A percentile compares a stretch with the other conserved stretches of the same genome.
Evolutionary conservation across 2,888 invertebrate genomes (phyloP).

Genomic region (Polymixis lichenea): DNA sequence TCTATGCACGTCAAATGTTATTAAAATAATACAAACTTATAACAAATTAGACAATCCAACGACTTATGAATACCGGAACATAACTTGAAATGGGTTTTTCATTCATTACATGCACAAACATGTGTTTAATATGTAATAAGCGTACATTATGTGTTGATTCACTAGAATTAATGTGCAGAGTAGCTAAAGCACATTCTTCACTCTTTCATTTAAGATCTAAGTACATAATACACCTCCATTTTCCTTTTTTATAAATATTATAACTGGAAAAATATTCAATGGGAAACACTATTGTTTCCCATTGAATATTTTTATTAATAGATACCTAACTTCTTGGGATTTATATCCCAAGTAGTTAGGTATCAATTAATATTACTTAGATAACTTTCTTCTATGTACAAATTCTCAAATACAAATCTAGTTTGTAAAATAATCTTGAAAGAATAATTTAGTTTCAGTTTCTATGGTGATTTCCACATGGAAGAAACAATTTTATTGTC

Average conservation of each 20-base stretch:
- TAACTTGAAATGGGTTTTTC: slow-evolving; percentile 26
- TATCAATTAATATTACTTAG: neutral
- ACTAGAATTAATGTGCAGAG: slow-evolving; percentile 2
- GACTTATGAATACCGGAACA: slow-evolving; percentile 25
- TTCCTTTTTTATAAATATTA: neutral
- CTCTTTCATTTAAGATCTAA: neutral
- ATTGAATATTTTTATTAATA: no score
- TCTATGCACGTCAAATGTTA: neutral
- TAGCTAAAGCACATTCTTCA: neutral
- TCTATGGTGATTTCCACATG: no score
- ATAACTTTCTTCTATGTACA: neutral
- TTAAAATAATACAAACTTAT: neutral
- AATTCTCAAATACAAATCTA: neutral
- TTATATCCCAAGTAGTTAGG: neutral
- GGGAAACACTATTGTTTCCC: neutral
- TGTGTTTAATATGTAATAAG: slow-evolving; percentile 23
- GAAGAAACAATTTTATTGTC: no score
- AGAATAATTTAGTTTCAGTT: no score
- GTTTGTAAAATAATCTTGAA: neutral
- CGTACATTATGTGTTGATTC: slow-evolving; percentile 26
- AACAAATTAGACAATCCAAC: neutral
- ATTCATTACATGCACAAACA: slow-evolving; percentile 45
- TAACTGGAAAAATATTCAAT: neutral
- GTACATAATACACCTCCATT: no score
- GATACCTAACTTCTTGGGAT: no score